Percentiles rank a stretch among this genome's conserved stretches.
Conservation (phyloP, 1,140 invertebrate genomes). For the Maconellicoccus hirsutus region DNA sequence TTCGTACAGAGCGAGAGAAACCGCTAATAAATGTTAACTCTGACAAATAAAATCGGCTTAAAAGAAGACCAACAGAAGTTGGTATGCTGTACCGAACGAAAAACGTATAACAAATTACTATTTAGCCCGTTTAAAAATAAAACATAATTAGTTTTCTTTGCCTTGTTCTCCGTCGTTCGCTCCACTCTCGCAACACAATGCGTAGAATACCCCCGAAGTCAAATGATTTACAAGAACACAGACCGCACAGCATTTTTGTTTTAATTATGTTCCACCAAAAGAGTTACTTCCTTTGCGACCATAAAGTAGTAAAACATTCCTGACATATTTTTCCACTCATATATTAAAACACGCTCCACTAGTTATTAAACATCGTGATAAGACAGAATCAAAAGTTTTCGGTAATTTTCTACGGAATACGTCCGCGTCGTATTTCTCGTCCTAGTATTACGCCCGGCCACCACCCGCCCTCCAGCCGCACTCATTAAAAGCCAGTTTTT, state of each 20-base stretch:
- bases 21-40: constrained; percentile 21
- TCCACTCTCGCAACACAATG: too few relatives aligned
- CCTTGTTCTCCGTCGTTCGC: not conserved
- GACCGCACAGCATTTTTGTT: constrained; percentile 10
- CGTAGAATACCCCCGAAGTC: constrained; percentile 11
- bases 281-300: constrained; percentile 7
- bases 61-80: not conserved
- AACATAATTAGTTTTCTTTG: constrained; percentile 18
- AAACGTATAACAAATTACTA: constrained; percentile 20
- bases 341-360: constrained; percentile 11
- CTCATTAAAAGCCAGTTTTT: too few relatives aligned
- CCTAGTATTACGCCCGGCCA: too few relatives aligned
- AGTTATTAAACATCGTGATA: constrained; percentile 18
- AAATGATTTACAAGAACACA: constrained; percentile 12
- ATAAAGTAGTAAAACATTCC: constrained; percentile 9
- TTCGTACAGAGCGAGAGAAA: not conserved
- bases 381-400: constrained; percentile 11
- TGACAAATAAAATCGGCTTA: constrained; percentile 10
- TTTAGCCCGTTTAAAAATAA: constrained; percentile 21
- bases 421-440: too few relatives aligned
- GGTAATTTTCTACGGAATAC: not conserved
- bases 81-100: not conserved
- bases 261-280: constrained; percentile 14
- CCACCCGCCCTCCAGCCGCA: too few relatives aligned
- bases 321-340: constrained; percentile 4